These are phyloP conservation scores for Salarias fasciatus DNA, from an alignment of 2,797 vertebrate genomes.

Conservation along the genomic window DNA sequence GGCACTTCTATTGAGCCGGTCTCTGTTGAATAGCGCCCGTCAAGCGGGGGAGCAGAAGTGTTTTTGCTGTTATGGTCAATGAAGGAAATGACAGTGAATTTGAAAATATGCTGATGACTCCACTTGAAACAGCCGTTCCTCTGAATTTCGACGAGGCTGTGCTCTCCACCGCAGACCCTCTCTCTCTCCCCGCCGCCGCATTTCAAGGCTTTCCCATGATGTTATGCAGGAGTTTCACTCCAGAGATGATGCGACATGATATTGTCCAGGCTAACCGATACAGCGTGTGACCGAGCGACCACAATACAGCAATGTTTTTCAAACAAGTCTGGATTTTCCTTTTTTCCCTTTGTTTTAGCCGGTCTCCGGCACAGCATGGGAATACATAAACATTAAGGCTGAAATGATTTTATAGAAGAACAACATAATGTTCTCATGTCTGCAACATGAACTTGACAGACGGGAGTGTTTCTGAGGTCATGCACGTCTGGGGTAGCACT, in stretches of 20 bases:
- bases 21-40: slow-evolving; percentile 68
- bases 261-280: slow-evolving; percentile 33
- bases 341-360: slow-evolving; percentile 17
- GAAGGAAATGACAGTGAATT: slow-evolving; percentile 77
- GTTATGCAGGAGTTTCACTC: slow-evolving; percentile 43
- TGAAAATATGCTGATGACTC: slow-evolving; percentile 81
- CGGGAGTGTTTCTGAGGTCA: slow-evolving; percentile 18
- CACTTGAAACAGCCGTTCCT: slow-evolving; percentile 64
- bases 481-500: too few relatives aligned
- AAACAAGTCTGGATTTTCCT: slow-evolving; percentile 25
- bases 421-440: slow-evolving; percentile 10
- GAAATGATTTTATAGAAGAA: slow-evolving; percentile 39
- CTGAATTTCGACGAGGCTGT: slow-evolving; percentile 58
- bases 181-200: slow-evolving; percentile 5
- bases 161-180: slow-evolving; percentile 33
- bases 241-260: slow-evolving; percentile 38
- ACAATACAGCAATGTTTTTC: slow-evolving; percentile 19
- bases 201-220: slow-evolving; percentile 35
- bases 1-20: slow-evolving; percentile 61
- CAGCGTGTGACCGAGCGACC: slow-evolving; percentile 33
- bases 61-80: slow-evolving; percentile 76
- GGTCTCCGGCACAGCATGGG: slow-evolving; percentile 3
- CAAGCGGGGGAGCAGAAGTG: slow-evolving; percentile 63
- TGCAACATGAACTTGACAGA: slow-evolving; percentile 15
- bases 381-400: slow-evolving; percentile 43